A percentile compares a stretch with the other conserved stretches of the same genome.
These are phyloP conservation scores for Tupaia tana DNA, from an alignment of 2,113 vertebrate genomes.

Conservation along the genomic window DNA sequence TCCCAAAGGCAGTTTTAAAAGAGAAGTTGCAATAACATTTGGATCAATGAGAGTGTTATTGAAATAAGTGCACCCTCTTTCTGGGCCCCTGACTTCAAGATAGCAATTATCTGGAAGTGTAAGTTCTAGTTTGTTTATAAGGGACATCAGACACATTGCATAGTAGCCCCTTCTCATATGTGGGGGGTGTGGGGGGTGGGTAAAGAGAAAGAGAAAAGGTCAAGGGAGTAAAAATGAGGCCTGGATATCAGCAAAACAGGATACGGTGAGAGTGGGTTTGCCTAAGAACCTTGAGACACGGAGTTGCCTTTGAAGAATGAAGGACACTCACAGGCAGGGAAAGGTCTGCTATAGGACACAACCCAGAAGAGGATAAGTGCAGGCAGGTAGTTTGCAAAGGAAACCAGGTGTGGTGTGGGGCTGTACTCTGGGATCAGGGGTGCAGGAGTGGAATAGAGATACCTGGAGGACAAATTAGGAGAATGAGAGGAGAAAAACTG, in stretches of 20 bases:
- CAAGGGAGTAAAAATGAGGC: neutral
- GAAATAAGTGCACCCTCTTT: neutral
- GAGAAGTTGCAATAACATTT: neutral
- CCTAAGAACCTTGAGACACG: neutral
- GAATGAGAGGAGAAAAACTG: neutral
- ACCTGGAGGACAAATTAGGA: neutral
- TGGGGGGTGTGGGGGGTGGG: neutral
- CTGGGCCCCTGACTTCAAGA: neutral
- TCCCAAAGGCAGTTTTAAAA: slow-evolving; percentile 34
- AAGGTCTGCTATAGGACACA: neutral
- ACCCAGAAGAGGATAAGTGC: neutral
- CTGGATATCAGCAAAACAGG: neutral
- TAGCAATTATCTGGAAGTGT: neutral
- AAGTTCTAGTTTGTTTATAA: slow-evolving; percentile 17
- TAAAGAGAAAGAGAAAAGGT: neutral
- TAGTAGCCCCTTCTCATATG: neutral
- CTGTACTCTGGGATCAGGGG: neutral
- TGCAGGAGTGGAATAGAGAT: neutral
- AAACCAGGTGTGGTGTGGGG: neutral
- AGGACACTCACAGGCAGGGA: neutral
- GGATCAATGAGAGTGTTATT: neutral
- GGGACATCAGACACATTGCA: neutral
- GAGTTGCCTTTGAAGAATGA: neutral
- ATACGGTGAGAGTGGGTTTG: neutral
- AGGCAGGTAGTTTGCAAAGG: neutral